phyloP scores from a whole-genome alignment of 2,113 vertebrate genomes.

The Ailurus styani region DNA sequence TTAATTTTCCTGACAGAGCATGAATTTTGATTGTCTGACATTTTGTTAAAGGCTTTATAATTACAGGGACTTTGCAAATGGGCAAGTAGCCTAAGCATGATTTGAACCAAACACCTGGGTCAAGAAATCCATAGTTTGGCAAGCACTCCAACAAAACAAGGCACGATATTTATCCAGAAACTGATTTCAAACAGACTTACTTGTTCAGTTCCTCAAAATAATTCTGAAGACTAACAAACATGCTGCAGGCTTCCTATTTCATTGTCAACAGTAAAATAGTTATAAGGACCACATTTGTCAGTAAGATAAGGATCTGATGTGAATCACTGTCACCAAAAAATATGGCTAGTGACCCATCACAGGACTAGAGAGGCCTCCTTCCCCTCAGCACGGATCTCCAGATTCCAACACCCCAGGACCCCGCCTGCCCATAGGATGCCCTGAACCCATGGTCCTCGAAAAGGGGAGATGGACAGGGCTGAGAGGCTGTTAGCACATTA shows the following conservation, averaged over 20 bases:
- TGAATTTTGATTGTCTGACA: not conserved
- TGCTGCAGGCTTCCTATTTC: not conserved
- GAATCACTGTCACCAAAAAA: not conserved
- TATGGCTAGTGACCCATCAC: not conserved
- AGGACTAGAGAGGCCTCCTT: not conserved
- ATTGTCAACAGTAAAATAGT: not conserved
- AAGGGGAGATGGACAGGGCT: not conserved
- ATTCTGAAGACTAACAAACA: constrained; percentile 17
- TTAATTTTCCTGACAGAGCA: not conserved
- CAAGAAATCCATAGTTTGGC: not conserved
- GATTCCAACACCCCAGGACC: not conserved
- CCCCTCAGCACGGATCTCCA: not conserved
- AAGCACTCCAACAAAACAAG: not conserved
- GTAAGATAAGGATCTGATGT: not conserved
- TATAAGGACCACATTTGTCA: not conserved
- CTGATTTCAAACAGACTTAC: not conserved
- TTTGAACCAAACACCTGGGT: not conserved
- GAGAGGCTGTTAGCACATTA: not conserved
- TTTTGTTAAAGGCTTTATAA: not conserved
- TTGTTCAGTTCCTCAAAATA: constrained; percentile 11
- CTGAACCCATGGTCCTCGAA: not conserved
- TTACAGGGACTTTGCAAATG: not conserved
- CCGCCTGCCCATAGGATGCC: not conserved
- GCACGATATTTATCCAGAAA: not conserved
- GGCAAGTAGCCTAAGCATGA: not conserved